Evolutionary conservation across 2,797 vertebrate species (phyloP).

Genomic region (Oreochromis grahami): DNA sequence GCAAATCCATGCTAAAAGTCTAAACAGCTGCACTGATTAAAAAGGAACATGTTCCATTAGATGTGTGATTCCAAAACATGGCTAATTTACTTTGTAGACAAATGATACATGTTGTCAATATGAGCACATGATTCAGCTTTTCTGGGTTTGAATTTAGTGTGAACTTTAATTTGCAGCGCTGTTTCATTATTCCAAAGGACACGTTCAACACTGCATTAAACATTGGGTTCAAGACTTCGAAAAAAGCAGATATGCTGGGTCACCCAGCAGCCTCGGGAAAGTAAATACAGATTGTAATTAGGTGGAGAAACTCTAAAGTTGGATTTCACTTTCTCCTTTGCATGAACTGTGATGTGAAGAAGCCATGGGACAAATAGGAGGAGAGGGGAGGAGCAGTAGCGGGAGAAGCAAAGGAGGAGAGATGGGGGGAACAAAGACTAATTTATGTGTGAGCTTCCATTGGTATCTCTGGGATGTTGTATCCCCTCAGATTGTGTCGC

Average conservation of each 20-base stretch:
- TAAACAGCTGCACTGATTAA: background rate
- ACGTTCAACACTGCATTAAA: conserved; percentile 53
- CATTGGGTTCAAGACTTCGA: conserved; percentile 43
- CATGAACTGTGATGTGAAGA: conserved; percentile 66
- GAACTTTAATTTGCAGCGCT: conserved; percentile 45
- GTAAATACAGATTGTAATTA: conserved; percentile 68
- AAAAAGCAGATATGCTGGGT: conserved; percentile 49
- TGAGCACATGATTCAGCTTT: background rate
- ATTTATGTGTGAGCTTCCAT: conserved; percentile 69
- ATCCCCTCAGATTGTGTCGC: conserved; percentile 48
- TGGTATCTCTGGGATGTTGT: conserved; percentile 58
- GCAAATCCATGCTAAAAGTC: background rate
- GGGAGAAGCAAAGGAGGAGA: conserved; percentile 9
- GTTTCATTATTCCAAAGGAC: conserved; percentile 44
- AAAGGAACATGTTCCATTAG: background rate
- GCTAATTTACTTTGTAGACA: background rate
- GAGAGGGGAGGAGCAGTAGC: conserved; percentile 31
- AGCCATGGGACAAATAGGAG: conserved; percentile 67
- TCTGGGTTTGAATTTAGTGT: background rate
- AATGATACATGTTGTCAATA: background rate
- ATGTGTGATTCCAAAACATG: background rate
- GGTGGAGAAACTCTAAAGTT: conserved; percentile 61
- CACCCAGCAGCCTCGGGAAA: conserved; percentile 55
- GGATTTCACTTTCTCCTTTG: conserved; percentile 62
- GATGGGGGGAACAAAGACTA: conserved; percentile 51